Conservation (phyloP, 2,888 invertebrate genomes). For the Acronicta leporina region DNA sequence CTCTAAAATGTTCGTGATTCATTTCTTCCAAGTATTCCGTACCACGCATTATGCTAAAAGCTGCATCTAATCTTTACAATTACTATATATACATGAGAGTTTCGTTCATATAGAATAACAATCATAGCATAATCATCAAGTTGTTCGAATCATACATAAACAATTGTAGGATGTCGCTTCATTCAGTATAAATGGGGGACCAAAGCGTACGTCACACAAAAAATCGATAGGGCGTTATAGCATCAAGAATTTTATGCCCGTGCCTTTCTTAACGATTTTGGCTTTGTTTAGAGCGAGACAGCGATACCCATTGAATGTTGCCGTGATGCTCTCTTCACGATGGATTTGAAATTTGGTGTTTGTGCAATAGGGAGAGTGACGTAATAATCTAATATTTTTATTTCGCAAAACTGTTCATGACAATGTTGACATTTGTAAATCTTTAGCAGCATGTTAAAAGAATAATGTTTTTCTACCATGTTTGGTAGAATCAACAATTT, state of each 20-base stretch:
- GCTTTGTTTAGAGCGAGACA: slow-evolving; percentile 63
- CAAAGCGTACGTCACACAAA: slow-evolving; percentile 38
- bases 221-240: slow-evolving; percentile 57
- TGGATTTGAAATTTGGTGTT: slow-evolving; percentile 34
- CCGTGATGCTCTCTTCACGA: slow-evolving; percentile 27
- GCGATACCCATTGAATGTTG: slow-evolving; percentile 46
- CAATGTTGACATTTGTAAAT: not conserved
- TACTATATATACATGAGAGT: slow-evolving; percentile 14
- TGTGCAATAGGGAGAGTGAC: slow-evolving; percentile 26
- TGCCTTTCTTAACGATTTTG: slow-evolving; percentile 52
- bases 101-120: slow-evolving; percentile 6
- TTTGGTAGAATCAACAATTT: too few species aligned
- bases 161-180: slow-evolving; percentile 32
- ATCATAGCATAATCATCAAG: slow-evolving; percentile 11
- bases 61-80: slow-evolving; percentile 41
- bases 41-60: slow-evolving; percentile 55
- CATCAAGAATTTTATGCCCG: slow-evolving; percentile 52
- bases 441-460: too few species aligned
- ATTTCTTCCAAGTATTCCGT: slow-evolving; percentile 11
- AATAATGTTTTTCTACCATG: too few species aligned
- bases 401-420: slow-evolving; percentile 5
- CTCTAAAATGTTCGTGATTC: slow-evolving; percentile 10
- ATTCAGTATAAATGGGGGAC: slow-evolving; percentile 57
- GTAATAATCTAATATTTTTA: slow-evolving; percentile 21
- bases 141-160: slow-evolving; percentile 25